Base-by-base conservation (phyloP, 2,113 vertebrate genomes). In the Oxyura jamaicensis region DNA sequence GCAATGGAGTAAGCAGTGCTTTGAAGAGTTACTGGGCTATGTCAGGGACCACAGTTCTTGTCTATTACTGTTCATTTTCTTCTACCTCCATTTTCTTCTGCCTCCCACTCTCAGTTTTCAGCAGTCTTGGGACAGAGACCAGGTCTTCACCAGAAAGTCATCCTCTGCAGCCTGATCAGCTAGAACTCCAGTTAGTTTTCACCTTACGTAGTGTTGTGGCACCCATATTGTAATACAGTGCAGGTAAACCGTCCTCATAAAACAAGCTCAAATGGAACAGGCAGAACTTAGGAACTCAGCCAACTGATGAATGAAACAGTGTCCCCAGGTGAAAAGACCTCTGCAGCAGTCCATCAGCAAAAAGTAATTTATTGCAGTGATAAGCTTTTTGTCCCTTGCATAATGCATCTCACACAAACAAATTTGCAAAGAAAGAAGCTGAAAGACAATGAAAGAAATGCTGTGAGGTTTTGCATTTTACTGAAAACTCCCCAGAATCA, bases 151-250 rank as follows among this genome's bases (percentile, higher is more conserved):
- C 35, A 80, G 39, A 76, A 88, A 29, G 26, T 3, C 60, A 29
- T 17, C 18, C 25, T n/a, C 35, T 12, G 16, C 39, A 83, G 29
- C 13, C 35, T 29, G 8, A 73, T 3, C 44, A 68, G 2, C 9
- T 11, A 31, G 6, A 71, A 29, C 4, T 85, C 23, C 62, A 16
- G 17, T 8, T 53, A 73, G 26, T 39, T 91, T 68, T 68, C 55
- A 66, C 3, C 1, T 66, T 22, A 59, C 8, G 8, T 35, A 69
- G 29, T 3, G 8, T 6, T 31, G 42, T 5, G 11, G 18, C 13
- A 90, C n/a, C 6, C 8, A 9, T 12, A 1, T 6, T 1, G 0
- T 2, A 41, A 71, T 4, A n/a, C 9, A 56, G 35, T 1, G 1
- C 6, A 42, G 35, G 33, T 33, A 50, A 72, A 36, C 23, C 5